Percentiles rank a stretch among this genome's conserved stretches.
Evolutionary conservation across 2,797 vertebrate species (phyloP).

Genomic region (Cyprinodon diabolis): DNA sequence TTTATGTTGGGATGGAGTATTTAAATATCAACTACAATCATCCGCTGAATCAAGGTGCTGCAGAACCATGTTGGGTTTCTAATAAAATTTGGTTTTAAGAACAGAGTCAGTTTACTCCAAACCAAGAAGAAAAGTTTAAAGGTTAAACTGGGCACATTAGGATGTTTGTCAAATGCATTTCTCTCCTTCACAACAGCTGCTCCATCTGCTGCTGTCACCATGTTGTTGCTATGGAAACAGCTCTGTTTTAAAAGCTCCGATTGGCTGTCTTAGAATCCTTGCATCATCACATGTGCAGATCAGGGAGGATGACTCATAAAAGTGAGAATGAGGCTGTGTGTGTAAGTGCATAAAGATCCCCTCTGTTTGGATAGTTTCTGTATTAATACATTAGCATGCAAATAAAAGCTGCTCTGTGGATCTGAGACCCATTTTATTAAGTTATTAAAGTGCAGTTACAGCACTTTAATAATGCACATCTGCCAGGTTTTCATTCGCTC

Average conservation of each 20-base stretch:
- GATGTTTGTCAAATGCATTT: conserved; percentile 12
- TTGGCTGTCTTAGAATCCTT: conserved; percentile 63
- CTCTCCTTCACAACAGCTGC: conserved; percentile 31
- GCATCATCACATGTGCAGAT: conserved; percentile 58
- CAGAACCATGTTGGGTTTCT: neutral
- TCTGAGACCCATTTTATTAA: too few relatives aligned
- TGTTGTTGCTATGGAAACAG: conserved; percentile 65
- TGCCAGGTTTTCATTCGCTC: neutral
- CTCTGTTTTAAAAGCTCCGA: conserved; percentile 34
- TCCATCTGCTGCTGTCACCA: conserved; percentile 65
- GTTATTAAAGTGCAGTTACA: neutral
- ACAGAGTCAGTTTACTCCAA: neutral
- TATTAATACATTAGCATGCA: neutral
- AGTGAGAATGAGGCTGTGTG: conserved; percentile 20
- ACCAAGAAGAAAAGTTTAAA: conserved; percentile 9
- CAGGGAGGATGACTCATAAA: conserved; percentile 58
- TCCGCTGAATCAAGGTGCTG: too few relatives aligned
- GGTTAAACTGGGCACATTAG: conserved; percentile 9
- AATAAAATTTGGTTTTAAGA: neutral
- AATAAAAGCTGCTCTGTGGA: neutral
- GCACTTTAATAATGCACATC: neutral
- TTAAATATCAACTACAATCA: neutral
- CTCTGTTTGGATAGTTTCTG: neutral
- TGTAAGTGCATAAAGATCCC: conserved; percentile 2
- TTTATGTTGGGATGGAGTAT: neutral